A percentile compares a stretch with the other conserved stretches of the same genome.
Evolutionary conservation across 2,797 vertebrate species (phyloP).

Genomic region (Muscicapa comitata): DNA sequence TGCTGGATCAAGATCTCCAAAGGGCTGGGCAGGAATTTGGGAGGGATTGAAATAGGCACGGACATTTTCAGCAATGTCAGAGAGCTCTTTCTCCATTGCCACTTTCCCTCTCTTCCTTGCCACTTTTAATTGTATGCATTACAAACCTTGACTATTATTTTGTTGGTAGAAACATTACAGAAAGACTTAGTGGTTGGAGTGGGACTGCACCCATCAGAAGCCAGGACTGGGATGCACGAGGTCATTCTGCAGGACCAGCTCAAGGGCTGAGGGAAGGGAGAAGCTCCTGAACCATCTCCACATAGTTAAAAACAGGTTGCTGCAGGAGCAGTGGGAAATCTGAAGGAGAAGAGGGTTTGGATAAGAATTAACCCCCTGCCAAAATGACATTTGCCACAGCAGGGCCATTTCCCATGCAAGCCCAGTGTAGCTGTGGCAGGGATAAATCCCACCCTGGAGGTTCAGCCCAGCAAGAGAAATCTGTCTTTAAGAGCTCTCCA

Average conservation of each 20-base stretch:
- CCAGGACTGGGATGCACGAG: too few species aligned
- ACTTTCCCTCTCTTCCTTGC: background rate
- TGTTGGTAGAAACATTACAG: background rate
- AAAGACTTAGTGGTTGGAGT: background rate
- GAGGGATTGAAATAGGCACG: fast-evolving
- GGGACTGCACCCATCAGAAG: background rate
- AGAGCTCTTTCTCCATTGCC: background rate
- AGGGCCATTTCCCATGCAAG: background rate
- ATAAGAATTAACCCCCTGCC: background rate
- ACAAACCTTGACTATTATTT: fast-evolving
- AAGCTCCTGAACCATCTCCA: background rate
- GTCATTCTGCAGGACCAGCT: background rate
- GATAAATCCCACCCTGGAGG: background rate
- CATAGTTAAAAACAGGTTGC: fast-evolving
- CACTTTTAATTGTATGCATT: fast-evolving
- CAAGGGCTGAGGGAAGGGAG: background rate
- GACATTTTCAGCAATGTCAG: background rate
- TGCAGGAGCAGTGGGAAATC: background rate
- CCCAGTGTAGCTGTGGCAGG: background rate
- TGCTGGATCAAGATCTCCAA: background rate
- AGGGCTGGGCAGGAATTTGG: background rate
- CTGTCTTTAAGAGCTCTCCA: constrained; percentile 21
- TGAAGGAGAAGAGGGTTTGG: background rate
- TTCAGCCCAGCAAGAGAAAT: constrained; percentile 11
- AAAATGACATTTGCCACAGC: background rate